These are phyloP conservation scores for Drosophila lacicola DNA, from an alignment of 2,888 invertebrate species.

Conservation along the genomic window DNA sequence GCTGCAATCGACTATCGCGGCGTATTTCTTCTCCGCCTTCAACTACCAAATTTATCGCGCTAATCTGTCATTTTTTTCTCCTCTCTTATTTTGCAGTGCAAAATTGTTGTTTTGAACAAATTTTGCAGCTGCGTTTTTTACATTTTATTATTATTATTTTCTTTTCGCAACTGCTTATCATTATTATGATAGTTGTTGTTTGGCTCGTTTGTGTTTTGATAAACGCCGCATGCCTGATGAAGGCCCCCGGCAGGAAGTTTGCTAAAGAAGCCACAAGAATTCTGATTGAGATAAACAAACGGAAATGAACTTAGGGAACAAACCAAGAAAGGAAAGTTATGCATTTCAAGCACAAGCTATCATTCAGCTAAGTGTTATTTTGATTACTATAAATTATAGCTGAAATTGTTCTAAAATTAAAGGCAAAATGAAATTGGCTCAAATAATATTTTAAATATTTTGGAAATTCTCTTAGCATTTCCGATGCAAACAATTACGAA, in stretches of 20 bases:
- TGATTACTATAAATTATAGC: no score
- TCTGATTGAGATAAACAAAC: constrained; percentile 1
- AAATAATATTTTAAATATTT: not conserved
- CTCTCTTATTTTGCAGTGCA: constrained; percentile 2
- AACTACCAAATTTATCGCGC: constrained; percentile 36
- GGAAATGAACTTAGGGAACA: not conserved
- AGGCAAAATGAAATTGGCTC: not conserved
- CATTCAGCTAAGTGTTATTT: no score
- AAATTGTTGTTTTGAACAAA: constrained; percentile 37
- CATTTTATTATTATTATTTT: not conserved
- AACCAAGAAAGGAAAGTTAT: not conserved
- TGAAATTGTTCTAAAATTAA: not conserved
- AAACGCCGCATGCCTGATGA: constrained; percentile 23
- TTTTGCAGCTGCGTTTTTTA: constrained; percentile 34
- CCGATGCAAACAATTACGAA: constrained; percentile 3
- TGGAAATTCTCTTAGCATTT: not conserved
- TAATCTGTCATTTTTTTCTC: constrained; percentile 56
- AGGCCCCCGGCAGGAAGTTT: not conserved
- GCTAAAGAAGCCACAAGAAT: not conserved
- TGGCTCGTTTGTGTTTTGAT: constrained; percentile 31
- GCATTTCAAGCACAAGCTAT: not conserved
- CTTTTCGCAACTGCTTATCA: constrained; percentile 37
- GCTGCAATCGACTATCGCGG: constrained; percentile 54
- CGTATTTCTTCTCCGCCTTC: not conserved
- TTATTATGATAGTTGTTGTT: constrained; percentile 28